These are phyloP conservation scores for Ianthella basta DNA, from an alignment of 37 sponge, comb jelly and placozoan species.

Conservation along the genomic window DNA sequence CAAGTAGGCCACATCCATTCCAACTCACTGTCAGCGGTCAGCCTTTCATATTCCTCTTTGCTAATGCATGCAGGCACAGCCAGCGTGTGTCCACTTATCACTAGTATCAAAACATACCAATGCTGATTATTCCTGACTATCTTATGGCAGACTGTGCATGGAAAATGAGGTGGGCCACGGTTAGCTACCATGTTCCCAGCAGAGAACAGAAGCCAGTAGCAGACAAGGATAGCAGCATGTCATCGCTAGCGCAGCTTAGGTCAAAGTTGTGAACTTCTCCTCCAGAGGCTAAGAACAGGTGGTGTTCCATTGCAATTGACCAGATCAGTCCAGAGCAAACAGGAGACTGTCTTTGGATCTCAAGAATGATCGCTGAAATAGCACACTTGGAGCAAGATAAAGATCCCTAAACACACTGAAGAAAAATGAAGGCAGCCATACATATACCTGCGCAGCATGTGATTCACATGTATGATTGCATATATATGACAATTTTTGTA, in stretches of 20 bases:
- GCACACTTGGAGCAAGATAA: neutral
- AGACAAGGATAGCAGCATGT: neutral
- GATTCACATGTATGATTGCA: neutral
- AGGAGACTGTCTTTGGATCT: neutral
- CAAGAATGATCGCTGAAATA: too few relatives aligned
- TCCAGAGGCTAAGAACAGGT: neutral
- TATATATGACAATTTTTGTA: neutral
- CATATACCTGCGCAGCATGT: neutral
- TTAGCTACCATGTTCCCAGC: neutral
- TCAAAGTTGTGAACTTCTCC: neutral
- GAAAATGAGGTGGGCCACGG: neutral
- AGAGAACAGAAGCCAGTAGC: neutral
- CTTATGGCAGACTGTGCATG: neutral
- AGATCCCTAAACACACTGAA: neutral
- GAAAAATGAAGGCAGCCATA: neutral
- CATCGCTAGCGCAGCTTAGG: neutral
- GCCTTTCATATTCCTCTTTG: neutral
- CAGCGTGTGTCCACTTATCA: slow-evolving; percentile 6
- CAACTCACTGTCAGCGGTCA: neutral
- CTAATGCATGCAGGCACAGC: neutral
- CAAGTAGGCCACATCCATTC: neutral
- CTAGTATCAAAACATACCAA: neutral
- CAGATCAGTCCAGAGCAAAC: neutral
- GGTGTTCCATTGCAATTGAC: neutral
- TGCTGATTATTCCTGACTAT: neutral